These are phyloP conservation scores for Diadromus collaris DNA, from an alignment of 2,888 invertebrate genomes.

Conservation along the genomic window DNA sequence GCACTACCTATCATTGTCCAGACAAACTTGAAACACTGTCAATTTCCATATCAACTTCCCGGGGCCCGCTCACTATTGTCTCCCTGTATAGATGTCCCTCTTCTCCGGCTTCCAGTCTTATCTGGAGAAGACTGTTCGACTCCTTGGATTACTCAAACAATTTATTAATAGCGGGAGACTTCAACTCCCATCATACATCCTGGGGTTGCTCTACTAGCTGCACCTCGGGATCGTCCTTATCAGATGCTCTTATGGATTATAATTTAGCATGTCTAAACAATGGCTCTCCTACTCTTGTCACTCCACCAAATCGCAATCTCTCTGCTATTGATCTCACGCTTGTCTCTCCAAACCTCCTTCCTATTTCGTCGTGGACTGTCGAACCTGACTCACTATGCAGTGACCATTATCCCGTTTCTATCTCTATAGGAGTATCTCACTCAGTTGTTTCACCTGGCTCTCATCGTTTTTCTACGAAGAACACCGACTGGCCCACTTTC, in stretches of 20 bases:
- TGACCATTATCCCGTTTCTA: constrained; percentile 30
- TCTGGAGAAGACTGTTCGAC: background rate
- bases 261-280: constrained; percentile 6
- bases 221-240: background rate
- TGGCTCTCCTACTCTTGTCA: background rate
- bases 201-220: constrained; percentile 11
- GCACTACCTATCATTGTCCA: background rate
- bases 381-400: background rate
- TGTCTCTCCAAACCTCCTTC: background rate
- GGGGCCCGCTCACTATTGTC: background rate
- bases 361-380: background rate
- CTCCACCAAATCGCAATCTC: background rate
- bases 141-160: background rate
- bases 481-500: background rate
- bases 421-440: background rate
- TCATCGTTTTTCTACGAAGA: background rate
- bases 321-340: constrained; percentile 6
- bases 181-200: constrained; percentile 24
- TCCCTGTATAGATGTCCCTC: background rate
- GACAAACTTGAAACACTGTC: background rate
- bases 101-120: too few relatives aligned
- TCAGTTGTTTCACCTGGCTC: too few relatives aligned
- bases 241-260: background rate
- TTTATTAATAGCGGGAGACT: constrained; percentile 16
- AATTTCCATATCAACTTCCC: background rate